Evolutionary conservation across 2,113 vertebrate genomes (phyloP).

Genomic region (Alces alces): DNA sequence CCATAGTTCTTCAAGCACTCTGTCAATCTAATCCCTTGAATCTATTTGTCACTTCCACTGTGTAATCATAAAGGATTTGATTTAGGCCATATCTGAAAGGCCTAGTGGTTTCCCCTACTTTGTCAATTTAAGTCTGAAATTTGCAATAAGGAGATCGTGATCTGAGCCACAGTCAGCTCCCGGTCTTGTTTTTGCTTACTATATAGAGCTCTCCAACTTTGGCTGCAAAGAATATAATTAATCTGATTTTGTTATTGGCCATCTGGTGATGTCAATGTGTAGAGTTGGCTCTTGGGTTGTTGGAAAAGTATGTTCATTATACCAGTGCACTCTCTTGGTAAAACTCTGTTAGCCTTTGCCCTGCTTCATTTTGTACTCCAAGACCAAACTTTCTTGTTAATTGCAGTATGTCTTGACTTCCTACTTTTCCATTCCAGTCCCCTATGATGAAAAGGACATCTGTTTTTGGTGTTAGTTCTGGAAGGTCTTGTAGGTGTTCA

Average conservation of each 20-base stretch:
- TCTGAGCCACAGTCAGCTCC: neutral
- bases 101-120: neutral
- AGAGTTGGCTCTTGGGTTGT: neutral
- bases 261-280: neutral
- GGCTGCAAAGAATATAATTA: neutral
- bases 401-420: neutral
- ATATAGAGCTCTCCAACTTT: neutral
- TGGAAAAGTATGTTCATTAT: neutral
- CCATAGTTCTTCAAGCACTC: neutral
- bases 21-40: neutral
- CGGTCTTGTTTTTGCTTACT: rapidly evolving
- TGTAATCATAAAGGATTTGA: neutral
- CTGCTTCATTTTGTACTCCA: neutral
- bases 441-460: neutral
- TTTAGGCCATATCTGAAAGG: neutral
- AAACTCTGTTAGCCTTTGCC: neutral
- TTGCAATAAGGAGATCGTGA: neutral
- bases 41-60: neutral
- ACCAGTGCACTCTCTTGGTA: rapidly evolving
- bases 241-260: neutral
- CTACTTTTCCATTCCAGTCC: neutral
- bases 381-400: neutral
- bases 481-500: neutral
- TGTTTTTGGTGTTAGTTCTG: neutral
- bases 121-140: neutral